Conservation (phyloP, 2,888 invertebrate genomes). For the Rhagium mordax region DNA sequence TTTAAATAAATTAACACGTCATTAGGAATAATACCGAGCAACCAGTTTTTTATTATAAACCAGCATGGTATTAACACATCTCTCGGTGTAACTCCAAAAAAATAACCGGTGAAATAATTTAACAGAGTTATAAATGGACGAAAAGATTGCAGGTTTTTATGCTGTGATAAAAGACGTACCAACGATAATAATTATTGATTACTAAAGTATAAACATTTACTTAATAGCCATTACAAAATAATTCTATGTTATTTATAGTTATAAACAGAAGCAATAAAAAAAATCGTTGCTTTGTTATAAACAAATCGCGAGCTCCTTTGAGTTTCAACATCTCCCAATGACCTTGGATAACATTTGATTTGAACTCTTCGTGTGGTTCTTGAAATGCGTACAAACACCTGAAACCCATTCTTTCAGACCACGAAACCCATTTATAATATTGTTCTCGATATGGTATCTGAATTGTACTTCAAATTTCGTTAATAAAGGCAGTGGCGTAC, state of each 20-base stretch:
- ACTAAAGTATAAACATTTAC: conserved; percentile 13
- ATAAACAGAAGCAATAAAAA: conserved; percentile 4
- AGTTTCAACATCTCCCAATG: not conserved
- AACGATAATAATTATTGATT: not conserved
- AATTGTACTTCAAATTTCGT: too few species aligned
- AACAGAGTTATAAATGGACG: not conserved
- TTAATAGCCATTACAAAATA: conserved; percentile 8
- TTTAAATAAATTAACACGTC: too few species aligned
- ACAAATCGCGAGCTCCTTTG: not conserved
- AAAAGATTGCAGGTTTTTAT: not conserved
- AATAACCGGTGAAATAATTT: too few species aligned
- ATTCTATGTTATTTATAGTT: not conserved
- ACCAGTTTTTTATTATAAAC: too few species aligned
- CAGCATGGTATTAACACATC: too few species aligned
- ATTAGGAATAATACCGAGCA: too few species aligned
- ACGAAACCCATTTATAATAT: too few species aligned
- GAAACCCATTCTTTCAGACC: not conserved
- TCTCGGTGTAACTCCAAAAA: too few species aligned
- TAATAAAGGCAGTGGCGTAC: too few species aligned
- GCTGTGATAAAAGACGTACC: not conserved
- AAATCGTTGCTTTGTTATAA: conserved; percentile 1
- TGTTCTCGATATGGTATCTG: too few species aligned
- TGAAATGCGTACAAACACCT: not conserved
- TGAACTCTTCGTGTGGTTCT: not conserved
- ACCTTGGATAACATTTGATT: conserved; percentile 5